These are phyloP conservation scores for Tringa solitaria DNA, from an alignment of 2,113 vertebrate genomes.

Conservation along the genomic window DNA sequence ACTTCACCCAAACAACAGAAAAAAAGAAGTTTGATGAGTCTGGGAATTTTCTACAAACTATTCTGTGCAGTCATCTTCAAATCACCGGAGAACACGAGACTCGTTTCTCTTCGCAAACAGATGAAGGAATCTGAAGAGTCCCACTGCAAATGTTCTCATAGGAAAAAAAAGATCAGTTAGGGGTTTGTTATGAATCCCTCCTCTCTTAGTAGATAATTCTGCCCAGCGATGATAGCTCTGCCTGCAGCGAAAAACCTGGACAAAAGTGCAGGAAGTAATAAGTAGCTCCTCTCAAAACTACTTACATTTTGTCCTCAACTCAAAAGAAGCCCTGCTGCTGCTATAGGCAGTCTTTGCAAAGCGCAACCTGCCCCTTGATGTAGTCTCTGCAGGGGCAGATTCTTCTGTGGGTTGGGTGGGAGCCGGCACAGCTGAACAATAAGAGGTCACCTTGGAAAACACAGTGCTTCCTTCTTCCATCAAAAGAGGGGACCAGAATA, in stretches of 20 bases:
- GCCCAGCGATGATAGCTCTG: constrained; percentile 28
- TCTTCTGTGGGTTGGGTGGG: constrained; percentile 83
- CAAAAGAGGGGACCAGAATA: constrained; percentile 90
- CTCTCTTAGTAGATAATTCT: constrained; percentile 30
- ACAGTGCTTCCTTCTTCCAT: constrained; percentile 85
- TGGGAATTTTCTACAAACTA: constrained; percentile 57
- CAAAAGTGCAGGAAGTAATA: constrained; percentile 62
- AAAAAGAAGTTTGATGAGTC: constrained; percentile 61
- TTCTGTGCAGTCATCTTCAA: constrained; percentile 50
- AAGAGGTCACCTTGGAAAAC: constrained; percentile 94
- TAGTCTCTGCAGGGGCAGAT: constrained; percentile 98
- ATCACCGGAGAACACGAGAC: neutral
- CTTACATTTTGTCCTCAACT: constrained; percentile 4
- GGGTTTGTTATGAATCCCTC: constrained; percentile 29
- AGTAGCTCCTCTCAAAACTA: constrained; percentile 40
- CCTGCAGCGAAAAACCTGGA: constrained; percentile 36
- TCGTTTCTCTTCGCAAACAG: neutral
- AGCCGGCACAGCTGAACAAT: constrained; percentile 95
- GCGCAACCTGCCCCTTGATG: constrained; percentile 97
- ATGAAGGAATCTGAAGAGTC: constrained; percentile 27
- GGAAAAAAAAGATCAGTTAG: constrained; percentile 37
- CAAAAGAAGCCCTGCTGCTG: constrained; percentile 30
- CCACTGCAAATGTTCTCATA: constrained; percentile 21
- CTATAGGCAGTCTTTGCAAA: constrained; percentile 96
- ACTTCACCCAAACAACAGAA: constrained; percentile 61